These are phyloP conservation scores for Hydra vulgaris DNA, from an alignment of 30 jellyfish, hydroid and myxozoan species.

Conservation along the genomic window DNA sequence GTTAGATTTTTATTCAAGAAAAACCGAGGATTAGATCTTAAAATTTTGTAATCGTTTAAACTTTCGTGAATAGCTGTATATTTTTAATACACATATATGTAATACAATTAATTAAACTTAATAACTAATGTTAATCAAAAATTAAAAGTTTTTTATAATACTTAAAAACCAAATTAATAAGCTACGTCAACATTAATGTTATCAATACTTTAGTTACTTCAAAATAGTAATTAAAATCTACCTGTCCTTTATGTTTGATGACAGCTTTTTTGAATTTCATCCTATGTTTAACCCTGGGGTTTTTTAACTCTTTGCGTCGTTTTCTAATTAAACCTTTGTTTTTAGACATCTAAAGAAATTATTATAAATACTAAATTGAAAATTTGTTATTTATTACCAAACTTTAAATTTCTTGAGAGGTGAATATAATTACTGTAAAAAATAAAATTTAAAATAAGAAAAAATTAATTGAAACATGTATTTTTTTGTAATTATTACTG, in stretches of 20 bases:
- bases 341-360: slow-evolving; percentile 91
- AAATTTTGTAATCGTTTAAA: too few relatives aligned
- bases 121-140: too few relatives aligned
- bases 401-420: too few relatives aligned
- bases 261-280: slow-evolving; percentile 85
- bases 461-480: neutral
- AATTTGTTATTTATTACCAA: neutral
- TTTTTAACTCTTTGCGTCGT: slow-evolving; percentile 84
- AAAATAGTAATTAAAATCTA: neutral
- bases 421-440: too few relatives aligned
- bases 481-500: neutral
- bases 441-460: neutral
- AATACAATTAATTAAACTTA: too few relatives aligned
- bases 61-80: too few relatives aligned
- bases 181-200: neutral
- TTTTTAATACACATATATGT: too few relatives aligned
- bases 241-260: slow-evolving; percentile 80
- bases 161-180: neutral
- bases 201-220: neutral
- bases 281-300: slow-evolving; percentile 91
- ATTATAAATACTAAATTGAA: neutral
- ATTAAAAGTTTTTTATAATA: too few relatives aligned
- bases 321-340: slow-evolving; percentile 88
- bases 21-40: too few relatives aligned
- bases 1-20: too few relatives aligned